Evolutionary conservation across 2,113 vertebrate species (phyloP).

Genomic region (Mesitornis unicolor): DNA sequence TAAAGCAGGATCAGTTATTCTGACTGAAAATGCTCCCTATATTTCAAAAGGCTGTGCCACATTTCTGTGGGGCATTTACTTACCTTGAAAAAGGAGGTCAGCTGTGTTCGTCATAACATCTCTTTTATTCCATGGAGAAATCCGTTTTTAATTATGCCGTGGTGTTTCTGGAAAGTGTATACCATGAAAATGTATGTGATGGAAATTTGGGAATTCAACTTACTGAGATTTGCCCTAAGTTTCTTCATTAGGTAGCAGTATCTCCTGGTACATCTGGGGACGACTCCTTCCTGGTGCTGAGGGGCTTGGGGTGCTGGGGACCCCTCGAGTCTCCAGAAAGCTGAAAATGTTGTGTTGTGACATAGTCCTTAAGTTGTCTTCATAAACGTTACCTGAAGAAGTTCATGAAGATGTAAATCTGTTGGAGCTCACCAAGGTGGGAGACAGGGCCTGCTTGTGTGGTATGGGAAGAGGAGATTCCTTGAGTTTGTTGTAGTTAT

Average conservation of each 20-base stretch:
- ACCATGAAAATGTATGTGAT: too few relatives aligned
- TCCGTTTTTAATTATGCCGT: slow-evolving; percentile 25
- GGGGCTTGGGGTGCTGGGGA: not conserved
- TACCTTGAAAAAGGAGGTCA: slow-evolving; percentile 27
- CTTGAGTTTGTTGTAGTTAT: not conserved
- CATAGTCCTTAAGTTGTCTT: not conserved
- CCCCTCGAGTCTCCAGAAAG: not conserved
- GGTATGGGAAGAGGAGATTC: not conserved
- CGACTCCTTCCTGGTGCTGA: not conserved
- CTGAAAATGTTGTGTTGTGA: not conserved
- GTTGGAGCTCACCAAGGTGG: not conserved
- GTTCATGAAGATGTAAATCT: not conserved
- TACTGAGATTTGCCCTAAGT: slow-evolving; percentile 10
- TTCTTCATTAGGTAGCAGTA: not conserved
- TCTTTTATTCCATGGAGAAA: slow-evolving; percentile 6
- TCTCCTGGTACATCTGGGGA: not conserved
- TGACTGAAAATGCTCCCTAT: not conserved
- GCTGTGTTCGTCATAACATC: slow-evolving; percentile 1
- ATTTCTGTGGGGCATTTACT: not conserved
- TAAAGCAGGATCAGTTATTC: not conserved
- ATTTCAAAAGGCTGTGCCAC: not conserved
- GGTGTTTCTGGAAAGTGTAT: slow-evolving; percentile 21
- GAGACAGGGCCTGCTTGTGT: not conserved
- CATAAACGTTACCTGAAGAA: fast-evolving
- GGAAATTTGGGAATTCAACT: too few relatives aligned